Base-by-base conservation (phyloP, 1,140 invertebrate genomes). In the Dreissena polymorpha region DNA sequence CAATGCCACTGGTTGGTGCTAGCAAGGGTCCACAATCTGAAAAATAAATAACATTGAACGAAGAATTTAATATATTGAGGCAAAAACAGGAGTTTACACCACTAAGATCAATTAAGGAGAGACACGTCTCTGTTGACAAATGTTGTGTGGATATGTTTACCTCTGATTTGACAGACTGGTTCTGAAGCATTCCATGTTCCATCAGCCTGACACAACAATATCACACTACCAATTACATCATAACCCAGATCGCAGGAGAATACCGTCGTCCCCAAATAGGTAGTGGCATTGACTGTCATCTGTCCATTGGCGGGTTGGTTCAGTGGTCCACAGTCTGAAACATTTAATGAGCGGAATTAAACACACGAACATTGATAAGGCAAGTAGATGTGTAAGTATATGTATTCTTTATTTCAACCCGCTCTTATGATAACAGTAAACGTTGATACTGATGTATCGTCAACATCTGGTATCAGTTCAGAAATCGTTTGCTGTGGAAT, bases 161-260 rank as follows among this genome's bases (percentile, higher is more conserved):
- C 57, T 60, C 57, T 60, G 21, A 60, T 60, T 60, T 60, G 57
- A 60, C 57, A 60, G 57, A 60, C 2, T 18, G 57, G 57, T 60
- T 60, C 16, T 60, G 57, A 60, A 60, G 16, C 57, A 23, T 60
- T 60, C 57, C 57, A 60, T 18, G 57, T 60, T 6, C 57, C 57
- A 60, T 60, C 12, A 5, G 57, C 57, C 21, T 60, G 57, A 60
- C 57, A 60, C 21, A n/a, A 23, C 57, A 60, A 6, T n/a, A 18
- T 60, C 2, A 18, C 57, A 60, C 21, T 12, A 10, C 57, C 57
- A 60, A 60, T 60, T 18, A 60, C 6, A 60, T 60, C 57, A 23
- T 60, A 60, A 18, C 57, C 57, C 16, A 23, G 16, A 60, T 60
- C 21, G 57, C 57, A 60, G 6, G 16, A 23, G 21, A n/a, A 60